phyloP scores from a whole-genome alignment of 1,140 invertebrate genomes.

The Anastrepha obliqua region DNA sequence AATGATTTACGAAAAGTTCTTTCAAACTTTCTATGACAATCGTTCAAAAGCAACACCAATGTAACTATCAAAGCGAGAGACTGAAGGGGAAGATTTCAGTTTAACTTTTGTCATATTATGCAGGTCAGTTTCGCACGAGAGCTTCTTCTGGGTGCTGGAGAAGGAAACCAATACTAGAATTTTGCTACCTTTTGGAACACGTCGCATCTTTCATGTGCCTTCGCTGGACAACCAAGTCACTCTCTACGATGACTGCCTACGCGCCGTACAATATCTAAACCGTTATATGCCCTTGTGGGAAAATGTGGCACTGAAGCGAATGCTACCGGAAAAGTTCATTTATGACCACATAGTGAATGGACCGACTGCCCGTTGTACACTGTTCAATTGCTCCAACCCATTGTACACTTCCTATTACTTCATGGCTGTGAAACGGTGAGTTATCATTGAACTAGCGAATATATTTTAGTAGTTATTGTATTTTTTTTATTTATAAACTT shows the following conservation, averaged over 20 bases:
- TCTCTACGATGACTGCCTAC: conserved; percentile 69
- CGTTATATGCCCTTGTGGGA: conserved; percentile 64
- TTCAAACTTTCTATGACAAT: conserved; percentile 70
- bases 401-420: conserved; percentile 72
- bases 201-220: conserved; percentile 65
- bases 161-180: conserved; percentile 62
- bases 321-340: conserved; percentile 69
- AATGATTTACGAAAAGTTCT: conserved; percentile 70
- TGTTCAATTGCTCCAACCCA: conserved; percentile 65
- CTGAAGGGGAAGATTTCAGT: no score
- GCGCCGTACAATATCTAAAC: conserved; percentile 65
- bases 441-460: conserved; percentile 50
- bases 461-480: no score
- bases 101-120: not conserved
- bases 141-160: conserved; percentile 66
- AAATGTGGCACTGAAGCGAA: conserved; percentile 62
- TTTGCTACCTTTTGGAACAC: conserved; percentile 66
- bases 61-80: conserved; percentile 9
- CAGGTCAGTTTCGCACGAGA: conserved; percentile 42
- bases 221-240: conserved; percentile 67
- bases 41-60: conserved; percentile 61
- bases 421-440: conserved; percentile 71
- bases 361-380: conserved; percentile 67
- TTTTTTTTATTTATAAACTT: not conserved
- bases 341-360: conserved; percentile 68